These are phyloP conservation scores for Sussaba pulchella DNA, from an alignment of 2,888 invertebrate genomes.

Conservation along the genomic window DNA sequence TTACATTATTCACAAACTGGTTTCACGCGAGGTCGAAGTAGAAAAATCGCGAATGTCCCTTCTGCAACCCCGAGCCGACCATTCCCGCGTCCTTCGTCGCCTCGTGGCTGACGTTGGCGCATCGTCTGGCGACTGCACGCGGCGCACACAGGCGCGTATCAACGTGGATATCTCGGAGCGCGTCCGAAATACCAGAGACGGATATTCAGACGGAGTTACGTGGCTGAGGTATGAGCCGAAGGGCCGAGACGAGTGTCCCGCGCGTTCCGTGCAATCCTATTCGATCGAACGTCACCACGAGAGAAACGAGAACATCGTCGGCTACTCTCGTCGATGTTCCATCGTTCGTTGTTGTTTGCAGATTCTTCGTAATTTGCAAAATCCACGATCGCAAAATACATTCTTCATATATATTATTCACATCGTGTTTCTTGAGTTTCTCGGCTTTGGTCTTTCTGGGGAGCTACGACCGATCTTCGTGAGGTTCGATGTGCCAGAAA, in stretches of 20 bases:
- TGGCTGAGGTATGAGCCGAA: constrained; percentile 56
- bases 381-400: constrained; percentile 10
- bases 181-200: constrained; percentile 33
- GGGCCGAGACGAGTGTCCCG: constrained; percentile 44
- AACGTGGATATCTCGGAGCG: constrained; percentile 24
- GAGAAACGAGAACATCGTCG: constrained; percentile 34
- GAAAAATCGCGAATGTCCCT: constrained; percentile 75
- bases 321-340: constrained; percentile 29
- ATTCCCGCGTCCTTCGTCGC: not conserved
- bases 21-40: constrained; percentile 77
- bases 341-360: not conserved
- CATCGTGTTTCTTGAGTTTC: not conserved
- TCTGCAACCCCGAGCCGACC: too few relatives aligned
- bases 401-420: constrained; percentile 25
- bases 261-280: constrained; percentile 66
- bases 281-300: too few relatives aligned
- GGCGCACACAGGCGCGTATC: not conserved
- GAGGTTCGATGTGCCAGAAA: constrained; percentile 37
- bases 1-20: constrained; percentile 81
- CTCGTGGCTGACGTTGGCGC: constrained; percentile 3
- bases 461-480: not conserved
- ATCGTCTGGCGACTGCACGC: not conserved
- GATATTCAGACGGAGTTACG: constrained; percentile 26
- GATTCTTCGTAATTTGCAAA: not conserved
- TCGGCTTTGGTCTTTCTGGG: not conserved